phyloP scores from a whole-genome alignment of 1,140 invertebrate species.

The Hycleus phaleratus region DNA sequence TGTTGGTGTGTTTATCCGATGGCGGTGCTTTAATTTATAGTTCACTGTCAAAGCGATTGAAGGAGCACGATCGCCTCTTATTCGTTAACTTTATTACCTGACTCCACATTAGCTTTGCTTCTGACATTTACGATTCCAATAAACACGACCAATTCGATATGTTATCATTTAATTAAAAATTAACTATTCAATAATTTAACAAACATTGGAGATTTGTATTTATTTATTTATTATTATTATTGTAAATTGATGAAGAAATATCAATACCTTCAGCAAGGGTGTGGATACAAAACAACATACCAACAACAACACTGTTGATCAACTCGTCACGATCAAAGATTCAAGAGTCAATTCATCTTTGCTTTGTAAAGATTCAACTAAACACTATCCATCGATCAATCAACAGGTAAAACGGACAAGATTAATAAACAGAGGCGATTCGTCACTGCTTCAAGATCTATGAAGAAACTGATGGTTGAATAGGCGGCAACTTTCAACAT shows the following conservation, averaged over 20 bases:
- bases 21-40: slow-evolving; percentile 21
- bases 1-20: slow-evolving; percentile 14
- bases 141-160: slow-evolving; percentile 2
- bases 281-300: too few relatives aligned
- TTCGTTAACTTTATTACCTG: slow-evolving; percentile 11
- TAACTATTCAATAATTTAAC: too few relatives aligned
- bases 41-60: slow-evolving; percentile 7
- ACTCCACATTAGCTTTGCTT: neutral
- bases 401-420: slow-evolving; percentile 5
- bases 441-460: slow-evolving; percentile 3
- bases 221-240: too few relatives aligned
- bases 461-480: slow-evolving; percentile 1
- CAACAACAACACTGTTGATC: too few relatives aligned
- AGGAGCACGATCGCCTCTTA: slow-evolving; percentile 2
- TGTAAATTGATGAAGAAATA: too few relatives aligned
- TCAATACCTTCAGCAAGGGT: too few relatives aligned
- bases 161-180: slow-evolving; percentile 9
- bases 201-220: too few relatives aligned
- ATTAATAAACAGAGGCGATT: slow-evolving; percentile 4
- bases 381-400: slow-evolving; percentile 5
- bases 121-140: slow-evolving; percentile 9
- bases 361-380: too few relatives aligned
- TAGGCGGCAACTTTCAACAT: slow-evolving; percentile 5
- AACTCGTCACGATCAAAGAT: neutral
- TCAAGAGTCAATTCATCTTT: neutral